phyloP scores from a whole-genome alignment of 2,113 vertebrate species.

The Picathartes gymnocephalus region DNA sequence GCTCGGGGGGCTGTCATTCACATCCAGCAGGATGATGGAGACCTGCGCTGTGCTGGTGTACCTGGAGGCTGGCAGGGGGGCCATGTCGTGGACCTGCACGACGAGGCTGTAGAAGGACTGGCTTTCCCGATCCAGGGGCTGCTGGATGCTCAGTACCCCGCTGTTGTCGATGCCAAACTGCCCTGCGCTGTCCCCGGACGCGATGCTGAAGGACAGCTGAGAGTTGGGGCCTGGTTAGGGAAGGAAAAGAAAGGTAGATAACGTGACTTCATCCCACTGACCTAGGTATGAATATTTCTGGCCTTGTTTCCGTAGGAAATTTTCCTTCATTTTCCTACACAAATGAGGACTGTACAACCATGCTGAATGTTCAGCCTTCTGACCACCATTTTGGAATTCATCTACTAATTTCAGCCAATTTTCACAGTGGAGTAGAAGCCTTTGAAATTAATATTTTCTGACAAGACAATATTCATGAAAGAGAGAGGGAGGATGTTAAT shows the following conservation, averaged over 20 bases:
- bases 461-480: not conserved
- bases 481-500: not conserved
- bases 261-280: not conserved
- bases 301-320: not conserved
- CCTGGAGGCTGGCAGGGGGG: constrained; percentile 69
- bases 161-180: constrained; percentile 80
- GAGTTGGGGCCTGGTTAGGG: constrained; percentile 81
- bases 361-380: not conserved
- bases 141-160: constrained; percentile 78
- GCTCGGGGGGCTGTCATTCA: constrained; percentile 88
- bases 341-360: not conserved
- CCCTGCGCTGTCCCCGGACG: constrained; percentile 84
- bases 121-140: constrained; percentile 85
- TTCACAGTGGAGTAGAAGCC: not conserved
- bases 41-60: constrained; percentile 91
- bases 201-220: constrained; percentile 82
- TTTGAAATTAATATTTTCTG: not conserved
- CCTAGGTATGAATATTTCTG: not conserved
- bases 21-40: constrained; percentile 92
- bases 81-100: constrained; percentile 86
- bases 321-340: not conserved
- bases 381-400: not conserved
- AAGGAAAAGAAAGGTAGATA: not conserved
- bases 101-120: constrained; percentile 96
- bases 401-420: not conserved